Conservation (phyloP, 2,888 invertebrate species). For the Trypoxylon attenuatum region DNA sequence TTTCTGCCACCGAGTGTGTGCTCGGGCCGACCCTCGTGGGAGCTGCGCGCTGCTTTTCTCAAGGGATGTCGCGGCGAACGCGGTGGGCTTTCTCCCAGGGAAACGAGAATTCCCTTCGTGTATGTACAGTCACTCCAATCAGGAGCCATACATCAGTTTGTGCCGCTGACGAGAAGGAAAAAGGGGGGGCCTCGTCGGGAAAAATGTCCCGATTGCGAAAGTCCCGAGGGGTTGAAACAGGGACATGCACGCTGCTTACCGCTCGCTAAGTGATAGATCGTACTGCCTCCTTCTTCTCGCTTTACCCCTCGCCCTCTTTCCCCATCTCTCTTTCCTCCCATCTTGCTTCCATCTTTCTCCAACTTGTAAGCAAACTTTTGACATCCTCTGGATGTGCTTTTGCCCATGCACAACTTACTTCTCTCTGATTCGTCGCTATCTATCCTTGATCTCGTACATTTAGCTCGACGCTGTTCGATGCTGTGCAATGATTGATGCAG, state of each 20-base stretch:
- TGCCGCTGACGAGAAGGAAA: conserved; percentile 46
- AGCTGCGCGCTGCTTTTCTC: conserved; percentile 35
- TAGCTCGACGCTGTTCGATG: background rate
- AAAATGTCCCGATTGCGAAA: conserved; percentile 55
- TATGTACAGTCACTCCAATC: conserved; percentile 64
- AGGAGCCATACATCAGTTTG: conserved; percentile 65
- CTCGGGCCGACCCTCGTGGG: conserved; percentile 14
- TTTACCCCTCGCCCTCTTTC: conserved; percentile 5
- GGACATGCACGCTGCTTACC: conserved; percentile 24
- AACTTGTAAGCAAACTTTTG: background rate
- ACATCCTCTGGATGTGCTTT: background rate
- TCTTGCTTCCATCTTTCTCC: background rate
- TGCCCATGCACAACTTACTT: background rate
- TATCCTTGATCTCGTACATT: background rate
- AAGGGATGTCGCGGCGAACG: conserved; percentile 38
- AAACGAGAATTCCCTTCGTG: conserved; percentile 44
- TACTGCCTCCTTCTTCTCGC: background rate
- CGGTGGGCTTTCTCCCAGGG: conserved; percentile 16
- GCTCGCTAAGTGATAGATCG: conserved; percentile 50
- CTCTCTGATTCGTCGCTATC: background rate
- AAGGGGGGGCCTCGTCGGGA: conserved; percentile 21
- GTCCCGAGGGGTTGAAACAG: conserved; percentile 57
- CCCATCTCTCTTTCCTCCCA: background rate
- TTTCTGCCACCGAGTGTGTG: too few relatives aligned
- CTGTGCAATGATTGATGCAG: too few relatives aligned